Conservation (phyloP, 1,140 invertebrate species). For the Drosophila takahashii region DNA sequence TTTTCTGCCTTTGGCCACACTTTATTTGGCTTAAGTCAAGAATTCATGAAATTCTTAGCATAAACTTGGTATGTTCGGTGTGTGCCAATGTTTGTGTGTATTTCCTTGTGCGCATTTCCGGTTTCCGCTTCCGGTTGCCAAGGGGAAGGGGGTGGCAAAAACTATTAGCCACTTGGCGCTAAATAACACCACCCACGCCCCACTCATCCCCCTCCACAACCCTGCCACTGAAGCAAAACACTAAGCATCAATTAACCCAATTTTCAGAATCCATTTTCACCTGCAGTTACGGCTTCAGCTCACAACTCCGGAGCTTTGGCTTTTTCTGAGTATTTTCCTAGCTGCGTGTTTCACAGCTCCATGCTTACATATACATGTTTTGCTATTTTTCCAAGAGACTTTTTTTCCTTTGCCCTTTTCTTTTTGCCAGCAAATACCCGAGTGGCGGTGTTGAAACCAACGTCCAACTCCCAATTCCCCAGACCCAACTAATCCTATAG, state of each 20-base stretch:
- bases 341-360: slow-evolving; percentile 47
- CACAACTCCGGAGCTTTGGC: slow-evolving; percentile 38
- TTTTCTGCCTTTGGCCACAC: not conserved
- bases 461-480: slow-evolving; percentile 31
- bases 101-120: slow-evolving; percentile 77
- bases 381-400: slow-evolving; percentile 22
- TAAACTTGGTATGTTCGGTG: slow-evolving; percentile 10
- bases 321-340: slow-evolving; percentile 52
- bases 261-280: slow-evolving; percentile 83
- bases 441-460: slow-evolving; percentile 39
- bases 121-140: slow-evolving; percentile 65
- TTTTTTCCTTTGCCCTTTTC: slow-evolving; percentile 18
- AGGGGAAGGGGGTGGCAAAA: slow-evolving; percentile 54
- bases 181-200: slow-evolving; percentile 70
- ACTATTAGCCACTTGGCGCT: slow-evolving; percentile 81
- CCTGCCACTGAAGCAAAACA: slow-evolving; percentile 47
- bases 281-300: slow-evolving; percentile 48
- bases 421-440: slow-evolving; percentile 34
- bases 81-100: slow-evolving; percentile 59
- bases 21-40: not conserved
- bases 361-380: slow-evolving; percentile 19
- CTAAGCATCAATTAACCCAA: slow-evolving; percentile 84
- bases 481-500: slow-evolving; percentile 34
- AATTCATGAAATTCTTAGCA: slow-evolving; percentile 5
- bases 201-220: not conserved